Conservation (phyloP, 2,888 invertebrate genomes). For the Hermaeophaga mercurialis region DNA sequence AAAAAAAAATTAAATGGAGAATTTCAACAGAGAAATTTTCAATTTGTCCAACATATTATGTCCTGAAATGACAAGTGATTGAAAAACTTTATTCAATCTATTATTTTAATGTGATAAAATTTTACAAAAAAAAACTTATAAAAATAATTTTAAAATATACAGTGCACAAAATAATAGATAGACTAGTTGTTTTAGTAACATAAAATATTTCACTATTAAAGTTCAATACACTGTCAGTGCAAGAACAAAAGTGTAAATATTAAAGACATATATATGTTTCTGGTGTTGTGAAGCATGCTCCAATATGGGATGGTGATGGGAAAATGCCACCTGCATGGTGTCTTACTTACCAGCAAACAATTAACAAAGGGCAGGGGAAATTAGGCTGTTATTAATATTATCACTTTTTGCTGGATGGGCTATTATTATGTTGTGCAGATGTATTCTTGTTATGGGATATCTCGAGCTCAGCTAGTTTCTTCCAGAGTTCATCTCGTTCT, state of each 20-base stretch:
- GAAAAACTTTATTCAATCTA: constrained; percentile 26
- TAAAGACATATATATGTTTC: constrained; percentile 27
- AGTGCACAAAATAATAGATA: constrained; percentile 34
- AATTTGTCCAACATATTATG: not conserved
- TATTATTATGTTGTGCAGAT: constrained; percentile 46
- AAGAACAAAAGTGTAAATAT: constrained; percentile 26
- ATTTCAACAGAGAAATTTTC: constrained; percentile 7
- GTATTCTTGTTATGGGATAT: constrained; percentile 66
- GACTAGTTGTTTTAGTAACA: constrained; percentile 42
- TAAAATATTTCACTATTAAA: constrained; percentile 34
- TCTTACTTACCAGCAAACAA: constrained; percentile 42
- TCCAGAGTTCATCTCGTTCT: constrained; percentile 98
- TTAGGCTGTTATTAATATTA: constrained; percentile 49
- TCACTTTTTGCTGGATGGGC: constrained; percentile 57
- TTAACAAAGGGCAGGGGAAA: constrained; percentile 45
- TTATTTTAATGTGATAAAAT: constrained; percentile 32
- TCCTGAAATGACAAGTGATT: constrained; percentile 6
- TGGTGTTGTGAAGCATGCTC: constrained; percentile 44
- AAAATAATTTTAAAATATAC: constrained; percentile 39
- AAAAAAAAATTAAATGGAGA: no score
- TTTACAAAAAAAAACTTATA: constrained; percentile 31
- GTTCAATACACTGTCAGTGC: constrained; percentile 18
- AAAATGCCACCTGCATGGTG: constrained; percentile 26
- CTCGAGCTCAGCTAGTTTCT: constrained; percentile 90
- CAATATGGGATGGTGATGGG: constrained; percentile 22